These are phyloP conservation scores for Phoxinus dragarum DNA, from an alignment of 2,797 vertebrate genomes.

Conservation along the genomic window DNA sequence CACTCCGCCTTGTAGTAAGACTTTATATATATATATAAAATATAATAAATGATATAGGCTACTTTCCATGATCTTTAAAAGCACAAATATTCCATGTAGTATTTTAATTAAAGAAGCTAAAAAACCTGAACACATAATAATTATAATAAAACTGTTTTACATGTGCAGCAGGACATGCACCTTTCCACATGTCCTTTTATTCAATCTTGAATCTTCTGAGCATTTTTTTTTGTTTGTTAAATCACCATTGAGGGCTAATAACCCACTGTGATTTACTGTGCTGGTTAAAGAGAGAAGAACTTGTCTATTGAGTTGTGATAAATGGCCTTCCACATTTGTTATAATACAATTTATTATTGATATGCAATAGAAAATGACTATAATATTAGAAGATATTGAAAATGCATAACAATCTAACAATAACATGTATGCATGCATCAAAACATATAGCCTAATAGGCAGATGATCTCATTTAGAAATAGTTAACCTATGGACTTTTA, in stretches of 20 bases:
- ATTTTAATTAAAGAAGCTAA: background rate
- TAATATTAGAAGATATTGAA: background rate
- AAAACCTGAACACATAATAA: background rate
- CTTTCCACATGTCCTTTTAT: background rate
- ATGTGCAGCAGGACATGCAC: background rate
- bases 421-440: background rate
- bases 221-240: background rate
- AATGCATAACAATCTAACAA: background rate
- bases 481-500: background rate
- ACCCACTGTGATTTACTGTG: background rate
- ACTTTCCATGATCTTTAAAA: background rate
- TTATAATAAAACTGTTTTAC: background rate
- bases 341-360: background rate
- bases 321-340: background rate
- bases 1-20: background rate
- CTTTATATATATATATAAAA: background rate
- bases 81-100: background rate
- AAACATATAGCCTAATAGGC: background rate
- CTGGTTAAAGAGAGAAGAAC: background rate
- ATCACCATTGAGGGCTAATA: background rate
- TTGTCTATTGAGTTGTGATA: background rate
- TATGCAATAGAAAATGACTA: background rate
- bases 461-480: slow-evolving; percentile 12
- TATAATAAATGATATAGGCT: background rate
- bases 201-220: background rate